Percentiles rank a stretch among this genome's conserved stretches.
Evolutionary conservation across 2,113 vertebrate species (phyloP).

Genomic region (Irena cyanogastra): DNA sequence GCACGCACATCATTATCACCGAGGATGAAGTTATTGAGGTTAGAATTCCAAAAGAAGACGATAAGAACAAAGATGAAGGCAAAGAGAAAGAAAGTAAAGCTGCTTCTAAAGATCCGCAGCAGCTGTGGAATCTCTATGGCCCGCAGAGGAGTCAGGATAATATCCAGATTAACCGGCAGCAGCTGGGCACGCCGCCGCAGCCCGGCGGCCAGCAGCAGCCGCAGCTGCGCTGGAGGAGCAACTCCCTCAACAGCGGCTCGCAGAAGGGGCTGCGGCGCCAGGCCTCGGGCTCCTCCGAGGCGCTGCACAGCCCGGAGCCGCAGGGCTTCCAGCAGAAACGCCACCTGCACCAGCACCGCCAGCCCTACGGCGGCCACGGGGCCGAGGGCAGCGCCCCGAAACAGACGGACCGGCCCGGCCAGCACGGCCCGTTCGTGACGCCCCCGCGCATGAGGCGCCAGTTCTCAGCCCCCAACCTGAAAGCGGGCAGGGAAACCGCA

Average conservation of each 20-base stretch:
- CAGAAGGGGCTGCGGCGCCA: conserved; percentile 55
- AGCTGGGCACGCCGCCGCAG: not conserved
- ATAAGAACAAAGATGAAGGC: conserved; percentile 72
- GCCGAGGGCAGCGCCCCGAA: conserved; percentile 43
- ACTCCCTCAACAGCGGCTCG: conserved; percentile 86
- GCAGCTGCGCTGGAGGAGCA: conserved; percentile 86
- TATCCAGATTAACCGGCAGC: conserved; percentile 78
- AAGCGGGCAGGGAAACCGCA: conserved; percentile 88
- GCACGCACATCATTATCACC: conserved; percentile 97
- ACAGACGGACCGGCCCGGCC: conserved; percentile 70
- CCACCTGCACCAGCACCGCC: conserved; percentile 74
- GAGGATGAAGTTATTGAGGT: conserved; percentile 92
- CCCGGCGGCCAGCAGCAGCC: conserved; percentile 55
- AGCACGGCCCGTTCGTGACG: conserved; percentile 77
- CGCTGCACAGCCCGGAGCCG: conserved; percentile 55
- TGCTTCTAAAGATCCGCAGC: conserved; percentile 68
- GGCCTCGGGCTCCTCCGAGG: conserved; percentile 74
- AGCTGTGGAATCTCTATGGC: conserved; percentile 67
- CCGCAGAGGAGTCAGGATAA: conserved; percentile 74
- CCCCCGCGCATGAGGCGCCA: conserved; percentile 94
- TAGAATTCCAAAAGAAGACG: conserved; percentile 91
- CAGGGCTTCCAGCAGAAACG: conserved; percentile 78
- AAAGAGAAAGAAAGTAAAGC: conserved; percentile 59
- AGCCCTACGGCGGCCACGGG: conserved; percentile 57
- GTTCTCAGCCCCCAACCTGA: conserved; percentile 93